These are phyloP conservation scores for Zosterops borbonicus DNA, from an alignment of 2,113 vertebrate species.

Conservation along the genomic window DNA sequence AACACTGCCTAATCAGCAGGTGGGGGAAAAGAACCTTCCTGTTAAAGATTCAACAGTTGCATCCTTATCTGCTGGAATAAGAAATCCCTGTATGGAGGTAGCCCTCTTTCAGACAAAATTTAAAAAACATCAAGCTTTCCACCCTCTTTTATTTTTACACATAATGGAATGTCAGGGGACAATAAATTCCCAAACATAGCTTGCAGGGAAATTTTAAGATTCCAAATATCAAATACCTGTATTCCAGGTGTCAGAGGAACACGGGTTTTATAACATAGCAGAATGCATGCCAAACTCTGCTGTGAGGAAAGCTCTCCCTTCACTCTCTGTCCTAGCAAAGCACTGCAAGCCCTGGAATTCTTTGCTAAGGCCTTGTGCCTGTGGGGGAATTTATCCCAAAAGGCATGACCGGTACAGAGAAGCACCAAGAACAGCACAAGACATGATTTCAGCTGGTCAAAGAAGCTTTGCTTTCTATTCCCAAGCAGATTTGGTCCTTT, in stretches of 20 bases:
- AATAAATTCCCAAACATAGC: neutral
- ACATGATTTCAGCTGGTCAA: neutral
- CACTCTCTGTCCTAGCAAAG: neutral
- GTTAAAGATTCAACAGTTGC: constrained; percentile 27
- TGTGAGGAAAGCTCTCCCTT: neutral
- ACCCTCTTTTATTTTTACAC: neutral
- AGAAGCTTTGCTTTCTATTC: constrained; percentile 17
- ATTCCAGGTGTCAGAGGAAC: neutral
- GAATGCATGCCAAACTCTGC: neutral
- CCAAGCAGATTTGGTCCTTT: constrained; percentile 27
- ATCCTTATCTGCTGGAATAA: neutral
- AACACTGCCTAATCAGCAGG: constrained; percentile 6
- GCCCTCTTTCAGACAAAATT: neutral
- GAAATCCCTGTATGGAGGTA: neutral
- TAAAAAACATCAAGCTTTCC: neutral
- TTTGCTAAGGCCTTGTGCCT: neutral
- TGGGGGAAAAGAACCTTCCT: neutral
- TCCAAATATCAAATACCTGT: neutral
- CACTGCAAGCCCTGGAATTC: constrained; percentile 1
- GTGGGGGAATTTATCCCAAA: neutral
- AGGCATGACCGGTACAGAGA: neutral
- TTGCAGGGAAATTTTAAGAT: neutral
- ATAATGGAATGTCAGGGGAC: neutral
- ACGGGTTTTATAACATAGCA: neutral
- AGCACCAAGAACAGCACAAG: constrained; percentile 18